Base-by-base conservation (phyloP, 1,140 invertebrate genomes). In the Ganaspis sp. region DNA sequence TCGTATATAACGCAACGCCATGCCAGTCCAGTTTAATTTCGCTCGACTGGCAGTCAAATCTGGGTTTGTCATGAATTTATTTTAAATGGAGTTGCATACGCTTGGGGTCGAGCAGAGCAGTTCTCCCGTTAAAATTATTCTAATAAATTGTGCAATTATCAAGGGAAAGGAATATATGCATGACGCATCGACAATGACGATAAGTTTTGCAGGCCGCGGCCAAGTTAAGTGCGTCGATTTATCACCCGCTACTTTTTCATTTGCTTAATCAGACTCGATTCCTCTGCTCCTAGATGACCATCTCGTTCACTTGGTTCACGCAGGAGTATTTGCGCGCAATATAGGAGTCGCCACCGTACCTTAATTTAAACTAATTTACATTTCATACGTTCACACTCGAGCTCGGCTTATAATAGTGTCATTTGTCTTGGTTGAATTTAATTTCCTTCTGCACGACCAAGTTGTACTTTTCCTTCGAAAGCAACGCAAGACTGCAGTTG, bases 371-470 rank as follows among this genome's bases (percentile, higher is more conserved):
- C 81, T 81, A 86, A 85, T 83, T 87, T 87, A 77, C 82, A 87
- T 84, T 84, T 84, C 78, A 81, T 79, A 79, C 78, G 81, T 78
- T 81, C 71, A 76, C 78, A 64, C 73, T 11, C 70, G 26, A 38
- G 34, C 34, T 15, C 79, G 17, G 53, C 76, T 79, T 79, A 75
- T 72, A 75, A 75, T 73, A 49, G 49, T 49, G 58, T 70, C 84
- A 84, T 87, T 84, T 81, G 76, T 87, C 85, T 86, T 82, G 81
- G 81, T 85, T 85, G 83, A 85, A 85, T 87, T 87, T 86, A 85
- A 87, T 86, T 84, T 85, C 79, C 76, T 40, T 76, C 38, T 42
- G 76, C 72, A 71, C 53, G 70, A 49, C 53, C 81, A 81, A 83
- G 83, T 80, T 84, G 76, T 15, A 29, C 11, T 64, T 64, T 6